phyloP scores from a whole-genome alignment of 2,797 vertebrate genomes.

The Gymnodraco acuticeps region DNA sequence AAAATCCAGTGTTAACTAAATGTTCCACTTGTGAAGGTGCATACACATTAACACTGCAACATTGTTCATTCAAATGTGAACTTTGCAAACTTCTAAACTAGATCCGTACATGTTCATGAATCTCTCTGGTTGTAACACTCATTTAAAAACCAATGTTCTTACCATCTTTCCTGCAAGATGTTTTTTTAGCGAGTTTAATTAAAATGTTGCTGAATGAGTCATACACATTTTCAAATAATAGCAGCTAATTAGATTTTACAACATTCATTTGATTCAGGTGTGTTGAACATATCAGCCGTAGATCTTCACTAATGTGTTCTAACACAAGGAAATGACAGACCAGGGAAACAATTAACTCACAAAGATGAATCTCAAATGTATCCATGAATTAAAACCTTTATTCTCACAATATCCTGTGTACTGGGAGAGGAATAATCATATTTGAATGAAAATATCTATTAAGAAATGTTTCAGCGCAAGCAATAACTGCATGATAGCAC shows the following conservation, averaged over 20 bases:
- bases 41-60: neutral
- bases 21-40: too few species aligned
- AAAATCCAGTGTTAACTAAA: too few species aligned
- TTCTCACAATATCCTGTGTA: conserved; percentile 2
- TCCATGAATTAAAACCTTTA: neutral
- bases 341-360: neutral
- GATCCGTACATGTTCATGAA: neutral
- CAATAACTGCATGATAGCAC: conserved; percentile 1
- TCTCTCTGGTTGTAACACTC: neutral
- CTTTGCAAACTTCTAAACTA: neutral
- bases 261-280: neutral
- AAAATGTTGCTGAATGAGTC: neutral
- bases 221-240: neutral
- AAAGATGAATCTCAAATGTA: too few species aligned
- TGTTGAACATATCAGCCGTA: neutral
- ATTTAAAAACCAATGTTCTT: neutral
- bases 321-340: neutral
- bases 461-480: neutral
- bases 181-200: neutral
- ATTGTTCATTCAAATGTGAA: neutral
- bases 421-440: neutral
- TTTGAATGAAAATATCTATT: neutral
- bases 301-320: too few species aligned
- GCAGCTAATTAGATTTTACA: neutral
- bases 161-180: neutral